phyloP scores from a whole-genome alignment of 1,140 invertebrate species.

The Argopecten irradians region DNA sequence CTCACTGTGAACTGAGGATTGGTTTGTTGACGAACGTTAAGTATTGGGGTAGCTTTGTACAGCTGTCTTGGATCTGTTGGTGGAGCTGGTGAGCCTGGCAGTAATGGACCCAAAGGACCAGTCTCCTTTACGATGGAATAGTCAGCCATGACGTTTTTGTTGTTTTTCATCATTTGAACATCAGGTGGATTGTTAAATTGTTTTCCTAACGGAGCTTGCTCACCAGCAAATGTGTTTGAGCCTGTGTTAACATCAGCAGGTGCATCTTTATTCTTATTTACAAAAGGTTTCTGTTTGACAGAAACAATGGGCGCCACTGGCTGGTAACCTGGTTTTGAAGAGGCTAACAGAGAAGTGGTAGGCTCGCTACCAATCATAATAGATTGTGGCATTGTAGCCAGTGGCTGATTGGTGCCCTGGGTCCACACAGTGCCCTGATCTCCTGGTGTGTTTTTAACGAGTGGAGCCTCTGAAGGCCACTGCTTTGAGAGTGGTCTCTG shows the following conservation, averaged over 20 bases:
- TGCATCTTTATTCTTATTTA: neutral
- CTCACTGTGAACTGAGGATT: neutral
- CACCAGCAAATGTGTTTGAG: neutral
- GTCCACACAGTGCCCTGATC: neutral
- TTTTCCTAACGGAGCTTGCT: neutral
- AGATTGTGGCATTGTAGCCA: neutral
- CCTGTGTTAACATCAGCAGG: neutral
- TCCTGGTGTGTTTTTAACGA: neutral
- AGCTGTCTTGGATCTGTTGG: neutral
- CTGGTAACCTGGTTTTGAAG: neutral
- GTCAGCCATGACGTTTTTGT: neutral
- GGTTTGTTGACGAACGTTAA: neutral
- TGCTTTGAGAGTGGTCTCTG: neutral
- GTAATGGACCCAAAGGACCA: neutral
- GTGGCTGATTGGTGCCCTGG: neutral
- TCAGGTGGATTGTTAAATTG: neutral
- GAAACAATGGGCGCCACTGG: neutral
- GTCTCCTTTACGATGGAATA: neutral
- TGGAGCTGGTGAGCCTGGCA: neutral
- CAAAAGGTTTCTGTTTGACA: neutral
- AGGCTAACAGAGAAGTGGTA: neutral
- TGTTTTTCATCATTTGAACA: neutral
- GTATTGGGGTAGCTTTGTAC: neutral
- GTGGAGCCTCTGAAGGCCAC: neutral
- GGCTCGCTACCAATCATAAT: neutral